phyloP scores from a whole-genome alignment of 2,797 vertebrate species.

The Eupleurogrammus muticus region DNA sequence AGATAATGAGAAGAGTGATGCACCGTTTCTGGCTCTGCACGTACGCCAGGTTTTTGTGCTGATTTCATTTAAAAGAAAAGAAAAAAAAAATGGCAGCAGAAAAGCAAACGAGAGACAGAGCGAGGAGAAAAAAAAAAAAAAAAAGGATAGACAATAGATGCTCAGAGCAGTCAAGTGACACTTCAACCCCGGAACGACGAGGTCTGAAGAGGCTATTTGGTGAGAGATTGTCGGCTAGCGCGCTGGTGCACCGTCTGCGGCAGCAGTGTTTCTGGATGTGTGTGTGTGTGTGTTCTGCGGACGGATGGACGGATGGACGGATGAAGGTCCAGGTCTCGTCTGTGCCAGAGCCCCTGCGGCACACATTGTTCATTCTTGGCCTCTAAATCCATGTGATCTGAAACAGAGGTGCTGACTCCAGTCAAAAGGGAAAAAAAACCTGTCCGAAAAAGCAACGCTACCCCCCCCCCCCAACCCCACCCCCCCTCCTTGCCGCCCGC shows the following conservation, averaged over 20 bases:
- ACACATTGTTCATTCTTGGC: constrained; percentile 72
- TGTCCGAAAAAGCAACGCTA: constrained; percentile 56
- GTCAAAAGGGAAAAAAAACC: constrained; percentile 51
- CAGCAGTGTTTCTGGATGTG: constrained; percentile 30
- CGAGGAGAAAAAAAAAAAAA: neutral
- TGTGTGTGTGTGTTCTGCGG: constrained; percentile 20
- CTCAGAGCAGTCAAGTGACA: constrained; percentile 64
- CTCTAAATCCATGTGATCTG: constrained; percentile 69
- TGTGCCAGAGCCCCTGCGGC: constrained; percentile 57
- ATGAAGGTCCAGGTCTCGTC: too few relatives aligned
- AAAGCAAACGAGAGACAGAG: constrained; percentile 32
- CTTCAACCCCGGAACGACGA: constrained; percentile 49
- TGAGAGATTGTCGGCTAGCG: constrained; percentile 43
- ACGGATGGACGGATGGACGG: constrained; percentile 71
- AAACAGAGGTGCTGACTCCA: constrained; percentile 78
- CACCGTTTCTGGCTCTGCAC: constrained; percentile 48
- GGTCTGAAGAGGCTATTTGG: constrained; percentile 65
- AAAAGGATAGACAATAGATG: constrained; percentile 39
- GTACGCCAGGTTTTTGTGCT: constrained; percentile 37
- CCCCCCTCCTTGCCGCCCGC: too few relatives aligned
- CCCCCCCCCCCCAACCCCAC: too few relatives aligned
- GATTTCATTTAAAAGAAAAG: too few relatives aligned
- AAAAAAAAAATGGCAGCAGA: constrained; percentile 43
- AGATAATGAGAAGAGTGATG: constrained; percentile 76
- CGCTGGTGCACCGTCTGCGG: constrained; percentile 37